A percentile compares a stretch with the other conserved stretches of the same genome.
These are phyloP conservation scores for Liolophura sinensis DNA, from an alignment of 1,140 invertebrate species.

Conservation along the genomic window DNA sequence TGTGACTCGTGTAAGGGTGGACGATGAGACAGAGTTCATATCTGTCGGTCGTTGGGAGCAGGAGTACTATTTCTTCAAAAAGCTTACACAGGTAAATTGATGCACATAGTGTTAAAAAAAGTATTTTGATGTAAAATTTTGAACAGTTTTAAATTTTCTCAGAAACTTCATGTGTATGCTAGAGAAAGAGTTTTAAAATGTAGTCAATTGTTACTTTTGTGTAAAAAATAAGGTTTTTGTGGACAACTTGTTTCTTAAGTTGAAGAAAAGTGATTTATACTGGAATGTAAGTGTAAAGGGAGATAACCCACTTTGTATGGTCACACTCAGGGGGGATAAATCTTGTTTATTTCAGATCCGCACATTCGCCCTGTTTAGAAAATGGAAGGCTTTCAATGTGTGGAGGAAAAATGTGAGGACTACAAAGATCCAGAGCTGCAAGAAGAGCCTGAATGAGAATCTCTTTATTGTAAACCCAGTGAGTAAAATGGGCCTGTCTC, in stretches of 20 bases:
- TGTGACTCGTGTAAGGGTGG: slow-evolving; percentile 48
- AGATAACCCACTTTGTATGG: too few species aligned
- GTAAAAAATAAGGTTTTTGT: too few species aligned
- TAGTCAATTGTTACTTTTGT: too few species aligned
- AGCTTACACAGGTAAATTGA: slow-evolving; percentile 49
- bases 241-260: too few species aligned
- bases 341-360: slow-evolving; percentile 64
- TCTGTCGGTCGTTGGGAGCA: slow-evolving; percentile 54
- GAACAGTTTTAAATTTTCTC: too few species aligned
- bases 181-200: too few species aligned
- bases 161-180: too few species aligned
- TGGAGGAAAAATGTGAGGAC: slow-evolving; percentile 77
- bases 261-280: too few species aligned
- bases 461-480: slow-evolving; percentile 73
- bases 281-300: too few species aligned
- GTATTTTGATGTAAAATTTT: too few species aligned
- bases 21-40: slow-evolving; percentile 58
- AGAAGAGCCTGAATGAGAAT: slow-evolving; percentile 66
- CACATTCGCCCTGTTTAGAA: slow-evolving; percentile 72
- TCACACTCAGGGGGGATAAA: too few species aligned
- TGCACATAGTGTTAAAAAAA: background rate
- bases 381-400: slow-evolving; percentile 81
- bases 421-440: slow-evolving; percentile 68
- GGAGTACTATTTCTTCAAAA: slow-evolving; percentile 52
- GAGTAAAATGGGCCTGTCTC: slow-evolving; percentile 17